Evolutionary conservation across 2,888 invertebrate species (phyloP), one percentile per base, ranked within the genome.

Genomic region (Myopa testacea): DNA sequence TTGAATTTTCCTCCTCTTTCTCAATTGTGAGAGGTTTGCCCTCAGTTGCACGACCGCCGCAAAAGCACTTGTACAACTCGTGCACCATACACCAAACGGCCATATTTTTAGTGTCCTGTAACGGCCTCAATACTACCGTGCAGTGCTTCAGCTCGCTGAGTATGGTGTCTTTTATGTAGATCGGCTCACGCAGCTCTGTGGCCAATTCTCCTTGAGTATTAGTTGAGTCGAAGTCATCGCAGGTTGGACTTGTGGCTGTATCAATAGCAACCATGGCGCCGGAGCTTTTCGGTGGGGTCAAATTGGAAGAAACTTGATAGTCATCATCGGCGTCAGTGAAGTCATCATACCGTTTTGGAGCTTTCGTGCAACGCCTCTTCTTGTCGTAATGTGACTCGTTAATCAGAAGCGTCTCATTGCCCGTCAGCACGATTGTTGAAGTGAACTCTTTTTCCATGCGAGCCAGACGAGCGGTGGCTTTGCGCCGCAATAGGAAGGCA

Each of bases 401-500:
- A 45, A 94, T 90, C 10, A 94, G 87, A 82, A 93, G 91, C 71
- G 93, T 93, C 87, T 93, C 92, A 83, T 93, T 91, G 40, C 92
- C 92, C 12, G 92, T 91, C 63, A 93, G 88, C 76, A 94, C 92
- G 38, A 94, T 91, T 5, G 94, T 94, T 83, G 94, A 93, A 19
- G 93, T 93, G 87, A 94, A 94, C 84, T 94, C 93, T 86, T 92
- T 91, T 86, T 94, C 94, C 84, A 93, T 93, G 86, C 92, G 93
- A 0, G 94, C 92, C 79, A 94, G 88, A 78, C 91, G 91, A 65
- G 89, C 89, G 0, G 89, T 89, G 6, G 89, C 89, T 76, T 88
- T 84, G 45, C 88, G 87, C 0, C 89, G 86, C 75, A 89, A 80
- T 79, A 88, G 85, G 74, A 88, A 87, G 0, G 89, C 88, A 79